These are phyloP conservation scores for Notothenia rossii DNA, from an alignment of 2,113 vertebrate genomes.

Conservation along the genomic window DNA sequence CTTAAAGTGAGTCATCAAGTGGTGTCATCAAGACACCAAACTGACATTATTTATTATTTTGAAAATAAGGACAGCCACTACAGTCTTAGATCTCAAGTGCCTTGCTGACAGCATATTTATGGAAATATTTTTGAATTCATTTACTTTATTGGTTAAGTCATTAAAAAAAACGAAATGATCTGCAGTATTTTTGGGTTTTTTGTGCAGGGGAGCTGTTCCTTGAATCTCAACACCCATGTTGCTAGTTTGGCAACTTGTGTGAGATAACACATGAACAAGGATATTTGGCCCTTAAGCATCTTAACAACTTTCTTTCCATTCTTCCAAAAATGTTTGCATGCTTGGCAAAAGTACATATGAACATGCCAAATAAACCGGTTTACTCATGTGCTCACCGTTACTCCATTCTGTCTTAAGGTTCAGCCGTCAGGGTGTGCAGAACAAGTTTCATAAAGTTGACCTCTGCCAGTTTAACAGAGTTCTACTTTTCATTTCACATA, in stretches of 20 bases:
- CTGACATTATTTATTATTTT: background rate
- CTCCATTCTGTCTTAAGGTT: background rate
- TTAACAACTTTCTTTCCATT: slow-evolving; percentile 14
- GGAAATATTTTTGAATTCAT: background rate
- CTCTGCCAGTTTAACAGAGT: slow-evolving; percentile 13
- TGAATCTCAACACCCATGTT: background rate
- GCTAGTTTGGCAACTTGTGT: background rate
- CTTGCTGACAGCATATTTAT: background rate
- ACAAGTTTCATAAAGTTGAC: slow-evolving; percentile 2
- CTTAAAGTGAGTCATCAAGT: background rate
- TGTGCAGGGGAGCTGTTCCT: background rate
- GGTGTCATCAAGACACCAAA: background rate
- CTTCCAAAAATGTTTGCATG: slow-evolving; percentile 11
- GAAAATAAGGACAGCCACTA: background rate
- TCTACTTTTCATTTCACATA: background rate
- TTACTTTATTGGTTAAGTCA: background rate
- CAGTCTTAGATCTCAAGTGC: too few relatives aligned
- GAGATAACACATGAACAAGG: slow-evolving; percentile 1
- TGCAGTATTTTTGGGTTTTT: background rate
- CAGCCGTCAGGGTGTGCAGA: background rate
- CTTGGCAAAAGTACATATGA: slow-evolving; percentile 17
- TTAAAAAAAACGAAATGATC: background rate
- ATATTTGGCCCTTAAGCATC: slow-evolving; percentile 8
- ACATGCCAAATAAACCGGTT: slow-evolving; percentile 17
- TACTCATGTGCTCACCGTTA: background rate